Evolutionary conservation across 2,113 vertebrate genomes (phyloP).

Genomic region (Stegostoma tigrinum): DNA sequence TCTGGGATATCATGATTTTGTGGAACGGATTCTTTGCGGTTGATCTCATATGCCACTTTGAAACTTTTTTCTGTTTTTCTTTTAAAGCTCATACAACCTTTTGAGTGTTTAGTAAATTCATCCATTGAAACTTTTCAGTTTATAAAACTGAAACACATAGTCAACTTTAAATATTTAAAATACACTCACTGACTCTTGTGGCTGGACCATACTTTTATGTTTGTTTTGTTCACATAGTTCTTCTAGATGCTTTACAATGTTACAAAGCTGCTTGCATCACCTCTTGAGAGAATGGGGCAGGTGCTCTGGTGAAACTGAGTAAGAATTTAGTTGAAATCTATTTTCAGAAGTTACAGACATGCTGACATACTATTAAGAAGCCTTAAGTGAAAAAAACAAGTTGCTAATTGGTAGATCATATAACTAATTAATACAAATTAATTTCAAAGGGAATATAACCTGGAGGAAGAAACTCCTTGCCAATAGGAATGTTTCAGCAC

Average conservation of each 20-base stretch:
- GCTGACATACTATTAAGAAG: conserved; percentile 17
- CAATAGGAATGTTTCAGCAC: neutral
- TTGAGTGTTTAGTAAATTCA: neutral
- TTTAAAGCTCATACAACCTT: neutral
- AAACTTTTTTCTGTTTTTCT: neutral
- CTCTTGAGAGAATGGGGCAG: conserved; percentile 12
- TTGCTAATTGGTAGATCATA: conserved; percentile 25
- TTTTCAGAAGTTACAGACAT: neutral
- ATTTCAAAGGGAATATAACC: conserved; percentile 26
- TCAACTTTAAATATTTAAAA: neutral
- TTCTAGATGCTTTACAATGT: neutral
- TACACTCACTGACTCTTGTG: neutral
- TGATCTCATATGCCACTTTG: neutral
- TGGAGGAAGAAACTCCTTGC: conserved; percentile 30
- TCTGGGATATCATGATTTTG: neutral
- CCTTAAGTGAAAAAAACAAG: conserved; percentile 8
- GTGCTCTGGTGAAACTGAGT: neutral
- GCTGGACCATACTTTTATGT: neutral
- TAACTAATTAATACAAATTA: conserved; percentile 33
- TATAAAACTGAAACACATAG: neutral
- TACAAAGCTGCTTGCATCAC: neutral
- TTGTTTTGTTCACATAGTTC: neutral
- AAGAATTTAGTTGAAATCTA: conserved; percentile 18
- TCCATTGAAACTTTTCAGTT: neutral
- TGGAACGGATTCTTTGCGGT: neutral